Evolutionary conservation across 2,113 vertebrate species (phyloP).

Genomic region (Proterorhinus semilunaris): DNA sequence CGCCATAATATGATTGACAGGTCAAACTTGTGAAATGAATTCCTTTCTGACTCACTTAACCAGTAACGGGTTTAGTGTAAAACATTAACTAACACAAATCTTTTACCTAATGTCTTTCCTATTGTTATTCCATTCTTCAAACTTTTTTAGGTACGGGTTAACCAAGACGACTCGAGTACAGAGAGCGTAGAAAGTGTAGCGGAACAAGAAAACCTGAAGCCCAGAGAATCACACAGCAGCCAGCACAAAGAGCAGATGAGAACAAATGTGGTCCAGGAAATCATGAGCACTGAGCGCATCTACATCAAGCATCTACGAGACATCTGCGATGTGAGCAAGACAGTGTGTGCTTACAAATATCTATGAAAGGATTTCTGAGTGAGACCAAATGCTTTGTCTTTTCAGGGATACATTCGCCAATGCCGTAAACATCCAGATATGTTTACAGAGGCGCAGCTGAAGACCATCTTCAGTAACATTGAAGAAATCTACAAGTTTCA

Average conservation of each 20-base stretch:
- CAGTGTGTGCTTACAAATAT: background rate
- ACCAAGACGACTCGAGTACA: slow-evolving; percentile 86
- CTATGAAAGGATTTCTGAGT: background rate
- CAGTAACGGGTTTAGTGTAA: slow-evolving; percentile 35
- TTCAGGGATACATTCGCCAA: slow-evolving; percentile 94
- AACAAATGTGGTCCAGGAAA: slow-evolving; percentile 96
- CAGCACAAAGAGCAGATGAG: slow-evolving; percentile 95
- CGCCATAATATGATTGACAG: slow-evolving; percentile 63
- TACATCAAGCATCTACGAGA: slow-evolving; percentile 98
- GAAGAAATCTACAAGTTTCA: slow-evolving; percentile 98
- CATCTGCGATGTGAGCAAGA: slow-evolving; percentile 87
- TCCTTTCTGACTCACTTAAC: slow-evolving; percentile 34
- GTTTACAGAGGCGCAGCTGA: slow-evolving; percentile 88
- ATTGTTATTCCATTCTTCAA: slow-evolving; percentile 6
- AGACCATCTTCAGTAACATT: slow-evolving; percentile 97
- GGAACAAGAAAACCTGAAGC: slow-evolving; percentile 76
- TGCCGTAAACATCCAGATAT: slow-evolving; percentile 93
- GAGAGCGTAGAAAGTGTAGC: slow-evolving; percentile 73
- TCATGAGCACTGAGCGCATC: slow-evolving; percentile 94
- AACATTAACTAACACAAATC: slow-evolving; percentile 11
- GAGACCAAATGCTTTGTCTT: background rate
- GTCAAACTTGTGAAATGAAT: slow-evolving; percentile 44
- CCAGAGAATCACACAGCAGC: slow-evolving; percentile 74
- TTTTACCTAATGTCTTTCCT: slow-evolving; percentile 13
- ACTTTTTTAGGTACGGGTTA: slow-evolving; percentile 88